These are phyloP conservation scores for Porites cylindrica DNA, from an alignment of 92 coral and sea anemone genomes.

Conservation along the genomic window DNA sequence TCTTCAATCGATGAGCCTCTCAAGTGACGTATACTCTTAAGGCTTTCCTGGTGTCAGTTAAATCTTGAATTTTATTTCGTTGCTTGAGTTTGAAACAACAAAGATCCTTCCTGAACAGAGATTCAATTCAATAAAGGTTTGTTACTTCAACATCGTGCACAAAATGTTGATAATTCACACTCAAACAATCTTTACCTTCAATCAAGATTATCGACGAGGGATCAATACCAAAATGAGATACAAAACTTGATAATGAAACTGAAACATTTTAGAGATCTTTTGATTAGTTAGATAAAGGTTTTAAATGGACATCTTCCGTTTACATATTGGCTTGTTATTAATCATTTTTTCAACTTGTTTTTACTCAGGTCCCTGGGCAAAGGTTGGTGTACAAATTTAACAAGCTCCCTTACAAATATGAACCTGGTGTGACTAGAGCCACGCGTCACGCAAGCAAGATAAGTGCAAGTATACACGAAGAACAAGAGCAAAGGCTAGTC, in stretches of 20 bases:
- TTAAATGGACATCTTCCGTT: too few species aligned
- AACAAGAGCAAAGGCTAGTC: not conserved
- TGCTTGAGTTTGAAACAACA: too few species aligned
- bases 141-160: too few species aligned
- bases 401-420: conserved; percentile 80
- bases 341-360: not conserved
- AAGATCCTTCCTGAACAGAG: too few species aligned
- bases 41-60: too few species aligned
- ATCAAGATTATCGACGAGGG: not conserved
- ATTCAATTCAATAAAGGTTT: too few species aligned
- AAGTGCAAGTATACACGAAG: conserved; percentile 7
- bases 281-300: not conserved
- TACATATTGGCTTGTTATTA: not conserved
- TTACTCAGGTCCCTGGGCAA: conserved; percentile 80
- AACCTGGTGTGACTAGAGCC: conserved; percentile 63
- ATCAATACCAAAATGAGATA: too few species aligned
- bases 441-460: conserved; percentile 10
- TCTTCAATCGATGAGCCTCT: too few species aligned
- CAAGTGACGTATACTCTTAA: too few species aligned
- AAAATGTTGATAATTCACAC: too few species aligned
- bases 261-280: not conserved
- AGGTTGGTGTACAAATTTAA: conserved; percentile 77
- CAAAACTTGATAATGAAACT: not conserved
- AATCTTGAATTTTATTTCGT: too few species aligned
- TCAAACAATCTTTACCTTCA: too few species aligned